Conservation (phyloP, 2,113 vertebrate species). For the Calidris pygmaea region DNA sequence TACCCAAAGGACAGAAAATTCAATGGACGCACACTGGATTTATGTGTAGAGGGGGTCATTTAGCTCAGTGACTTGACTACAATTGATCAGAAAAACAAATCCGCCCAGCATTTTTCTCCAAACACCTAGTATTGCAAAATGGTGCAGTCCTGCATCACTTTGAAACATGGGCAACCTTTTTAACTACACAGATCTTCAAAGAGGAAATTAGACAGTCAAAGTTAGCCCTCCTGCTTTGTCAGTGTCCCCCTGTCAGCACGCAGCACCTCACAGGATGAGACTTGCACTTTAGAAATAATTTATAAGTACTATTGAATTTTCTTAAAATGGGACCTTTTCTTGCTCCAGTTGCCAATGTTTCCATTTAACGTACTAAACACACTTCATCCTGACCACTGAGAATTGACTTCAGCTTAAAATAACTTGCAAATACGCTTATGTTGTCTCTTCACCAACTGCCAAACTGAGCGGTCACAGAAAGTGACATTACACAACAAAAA, state of each 20-base stretch:
- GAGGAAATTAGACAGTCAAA: background rate
- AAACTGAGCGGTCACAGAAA: background rate
- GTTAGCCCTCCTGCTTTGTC: background rate
- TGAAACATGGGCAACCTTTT: background rate
- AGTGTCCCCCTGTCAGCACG: background rate
- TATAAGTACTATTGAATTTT: constrained; percentile 29
- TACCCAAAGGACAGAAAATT: background rate
- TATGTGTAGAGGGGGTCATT: background rate
- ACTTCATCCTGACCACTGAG: background rate
- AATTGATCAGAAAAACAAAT: background rate
- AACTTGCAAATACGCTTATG: background rate
- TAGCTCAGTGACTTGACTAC: background rate
- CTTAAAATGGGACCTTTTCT: constrained; percentile 9
- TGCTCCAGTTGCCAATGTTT: background rate
- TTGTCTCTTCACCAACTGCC: background rate
- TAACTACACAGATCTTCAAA: background rate
- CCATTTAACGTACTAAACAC: background rate
- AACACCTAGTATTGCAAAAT: background rate
- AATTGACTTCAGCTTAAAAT: constrained; percentile 43
- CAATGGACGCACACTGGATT: background rate
- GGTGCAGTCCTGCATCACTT: background rate
- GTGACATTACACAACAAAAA: background rate
- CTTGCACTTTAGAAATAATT: constrained; percentile 38
- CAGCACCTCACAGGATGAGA: background rate
- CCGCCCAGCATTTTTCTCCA: background rate